Base-by-base conservation (phyloP, 2,888 invertebrate species). In the Panopea generosa region DNA sequence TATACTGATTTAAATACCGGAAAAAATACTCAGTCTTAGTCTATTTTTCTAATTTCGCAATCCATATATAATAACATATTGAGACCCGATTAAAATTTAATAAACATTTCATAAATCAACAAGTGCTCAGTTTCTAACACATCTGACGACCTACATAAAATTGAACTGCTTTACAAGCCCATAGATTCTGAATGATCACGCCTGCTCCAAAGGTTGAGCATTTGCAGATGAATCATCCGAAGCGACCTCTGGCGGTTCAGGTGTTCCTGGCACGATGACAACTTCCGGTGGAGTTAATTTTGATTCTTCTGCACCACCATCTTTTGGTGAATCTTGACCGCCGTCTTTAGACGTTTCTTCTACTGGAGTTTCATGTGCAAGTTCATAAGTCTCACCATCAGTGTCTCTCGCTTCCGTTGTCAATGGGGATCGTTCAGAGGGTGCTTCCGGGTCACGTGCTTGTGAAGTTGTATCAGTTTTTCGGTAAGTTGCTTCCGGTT, bases 261-360 rank as follows among this genome's bases (percentile, higher is more conserved):
- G 77, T 43, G 77, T 77, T 49, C 72, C 73, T 1, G 77, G 72
- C 11, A 65, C 45, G 20, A 77, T 69, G 7, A 73, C 27, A 0
- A 77, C 77, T 77, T 77, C 77, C 57, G 77, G 77, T 65, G 66
- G 55, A 24, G 57, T 55, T 7, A 77, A 22, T 55, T 67, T 77
- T 9, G 62, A n/a, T 11, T 59, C 27, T 24, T 77, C 77, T n/a
- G 52, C 71, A 18, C 72, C 73, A 22, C 69, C 73, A 33, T 73
- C 72, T 71, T 77, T 77, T 14, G 70, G 70, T 3, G 70, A 76
- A 22, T 71, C 76, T 40, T 76, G 60, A 24, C 57, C 67, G n/a
- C 57, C 63, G 20, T 60, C 56, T 55, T 67, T 60, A 14, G 66
- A 27, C 18, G 24, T 50, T 16, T 70, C 75, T 18, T 53, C n/a